Evolutionary conservation across 2,113 vertebrate species (phyloP), one percentile per base, ranked within the genome.

Genomic region (Lathamus discolor): DNA sequence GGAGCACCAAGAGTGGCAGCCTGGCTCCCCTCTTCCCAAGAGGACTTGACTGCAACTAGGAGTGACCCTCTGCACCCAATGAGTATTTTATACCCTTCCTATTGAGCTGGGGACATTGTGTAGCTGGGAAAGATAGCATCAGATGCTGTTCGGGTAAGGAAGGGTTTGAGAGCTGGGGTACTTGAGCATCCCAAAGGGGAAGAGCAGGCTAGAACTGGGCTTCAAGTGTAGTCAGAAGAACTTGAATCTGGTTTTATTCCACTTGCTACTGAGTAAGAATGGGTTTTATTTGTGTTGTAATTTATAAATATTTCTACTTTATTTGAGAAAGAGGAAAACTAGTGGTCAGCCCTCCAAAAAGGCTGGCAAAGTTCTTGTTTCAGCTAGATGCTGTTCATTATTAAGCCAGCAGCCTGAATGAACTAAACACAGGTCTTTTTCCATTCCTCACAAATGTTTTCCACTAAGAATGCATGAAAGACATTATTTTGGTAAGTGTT

Each of bases 11-110:
- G 44, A 54, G 19, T 0, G 0, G 31, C 59, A 25, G n/a, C 51
- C 39, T 39, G 46, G 27, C 10, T 35, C 43, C 72, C 13, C 23
- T 25, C 39, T 31, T 23, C 69, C 69, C 1, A 0, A 49, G 16
- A 49, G 22, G 12, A 43, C 80, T 27, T 1, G 2, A 6, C 20
- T 10, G 11, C 10, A 44, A 43, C 28, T 2, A 1, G 41, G 37
- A 57, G 25, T 2, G 5, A 44, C 48, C 35, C 0, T 0, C 22
- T 35, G 48, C 22, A 29, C 37, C 43, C 4, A 0, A 2, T 3
- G 43, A 17, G 23, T n/a, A 9, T 43, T 64, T 54, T 52, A 27
- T 62, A 35, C 17, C 52, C 10, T 72, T 43, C 23, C 15, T 15
- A 2, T 13, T 59, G 73, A 37, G 48, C 1, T 28, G 11, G 22